Evolutionary conservation across 2,113 vertebrate species (phyloP).

Genomic region (Nyctibius bracteatus): DNA sequence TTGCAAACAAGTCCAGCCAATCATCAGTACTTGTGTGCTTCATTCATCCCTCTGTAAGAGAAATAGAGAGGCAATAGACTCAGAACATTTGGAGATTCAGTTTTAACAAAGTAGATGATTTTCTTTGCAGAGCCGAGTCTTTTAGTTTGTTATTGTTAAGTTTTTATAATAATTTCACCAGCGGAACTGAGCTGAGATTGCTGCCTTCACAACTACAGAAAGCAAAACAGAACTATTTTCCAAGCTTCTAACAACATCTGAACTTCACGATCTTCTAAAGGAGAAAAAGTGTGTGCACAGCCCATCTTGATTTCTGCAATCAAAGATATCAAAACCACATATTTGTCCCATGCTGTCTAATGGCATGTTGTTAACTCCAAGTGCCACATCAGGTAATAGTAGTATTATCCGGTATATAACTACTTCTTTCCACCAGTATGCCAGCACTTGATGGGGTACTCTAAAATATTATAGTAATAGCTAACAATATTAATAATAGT

Average conservation of each 20-base stretch:
- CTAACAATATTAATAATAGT: neutral
- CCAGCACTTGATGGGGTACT: neutral
- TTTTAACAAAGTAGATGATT: constrained; percentile 67
- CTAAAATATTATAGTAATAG: neutral
- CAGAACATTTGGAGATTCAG: constrained; percentile 41
- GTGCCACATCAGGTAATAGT: neutral
- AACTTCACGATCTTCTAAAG: neutral
- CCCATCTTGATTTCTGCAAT: neutral
- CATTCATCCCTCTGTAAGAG: constrained; percentile 54
- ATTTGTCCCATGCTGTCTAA: neutral
- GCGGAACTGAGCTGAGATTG: neutral
- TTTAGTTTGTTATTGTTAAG: constrained; percentile 26
- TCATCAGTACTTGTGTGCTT: constrained; percentile 55
- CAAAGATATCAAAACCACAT: neutral
- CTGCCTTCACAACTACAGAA: constrained; percentile 19
- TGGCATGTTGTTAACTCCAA: neutral
- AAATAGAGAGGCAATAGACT: constrained; percentile 44
- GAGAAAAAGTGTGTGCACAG: neutral
- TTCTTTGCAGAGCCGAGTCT: constrained; percentile 44
- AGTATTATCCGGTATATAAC: neutral
- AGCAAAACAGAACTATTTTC: constrained; percentile 25
- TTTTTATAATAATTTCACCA: constrained; percentile 38
- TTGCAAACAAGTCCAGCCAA: constrained; percentile 64
- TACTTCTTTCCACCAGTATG: neutral
- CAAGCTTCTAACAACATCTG: neutral